Percentiles rank a stretch among this genome's conserved stretches.
phyloP scores from a whole-genome alignment of 2,797 vertebrate species.

The Silurus aristotelis region DNA sequence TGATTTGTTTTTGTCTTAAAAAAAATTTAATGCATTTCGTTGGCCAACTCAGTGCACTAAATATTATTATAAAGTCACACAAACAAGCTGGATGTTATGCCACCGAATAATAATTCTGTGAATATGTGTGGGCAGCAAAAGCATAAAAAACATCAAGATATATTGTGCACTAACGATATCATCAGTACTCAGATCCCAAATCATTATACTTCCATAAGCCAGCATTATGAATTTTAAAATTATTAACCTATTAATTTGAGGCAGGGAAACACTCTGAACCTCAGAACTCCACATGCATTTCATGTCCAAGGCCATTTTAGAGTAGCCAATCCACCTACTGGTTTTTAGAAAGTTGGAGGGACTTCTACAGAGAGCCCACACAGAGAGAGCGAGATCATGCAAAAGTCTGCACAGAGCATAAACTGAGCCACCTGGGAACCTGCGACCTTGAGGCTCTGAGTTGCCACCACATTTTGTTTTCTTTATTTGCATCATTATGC shows the following conservation, averaged over 20 bases:
- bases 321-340: background rate
- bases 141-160: background rate
- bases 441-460: background rate
- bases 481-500: background rate
- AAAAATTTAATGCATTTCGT: background rate
- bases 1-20: slow-evolving; percentile 3
- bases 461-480: background rate
- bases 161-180: background rate
- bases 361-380: background rate
- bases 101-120: background rate
- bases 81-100: background rate
- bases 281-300: background rate
- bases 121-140: background rate
- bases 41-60: background rate
- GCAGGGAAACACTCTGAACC: background rate
- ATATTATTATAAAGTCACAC: background rate
- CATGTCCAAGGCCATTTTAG: background rate
- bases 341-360: background rate
- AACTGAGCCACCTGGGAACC: background rate
- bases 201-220: background rate
- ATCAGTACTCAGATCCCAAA: background rate
- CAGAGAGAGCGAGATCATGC: background rate
- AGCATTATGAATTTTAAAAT: background rate
- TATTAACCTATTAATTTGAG: background rate
- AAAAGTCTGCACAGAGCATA: background rate